Evolutionary conservation across 2,113 vertebrate genomes (phyloP).

Genomic region (Anseranas semipalmata): DNA sequence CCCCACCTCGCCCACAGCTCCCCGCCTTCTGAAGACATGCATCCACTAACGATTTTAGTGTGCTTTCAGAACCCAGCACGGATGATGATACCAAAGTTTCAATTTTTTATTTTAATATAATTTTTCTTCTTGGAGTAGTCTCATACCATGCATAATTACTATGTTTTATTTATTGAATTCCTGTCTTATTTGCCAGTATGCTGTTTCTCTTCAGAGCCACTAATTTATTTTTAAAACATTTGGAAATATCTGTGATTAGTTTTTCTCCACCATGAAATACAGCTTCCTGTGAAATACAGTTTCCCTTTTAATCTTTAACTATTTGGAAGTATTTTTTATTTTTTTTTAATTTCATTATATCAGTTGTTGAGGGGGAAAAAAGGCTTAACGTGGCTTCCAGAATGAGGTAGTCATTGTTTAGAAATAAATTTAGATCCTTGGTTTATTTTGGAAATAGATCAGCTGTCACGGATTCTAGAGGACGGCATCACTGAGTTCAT

Average conservation of each 20-base stretch:
- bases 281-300: background rate
- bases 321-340: background rate
- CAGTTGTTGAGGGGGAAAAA: background rate
- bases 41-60: background rate
- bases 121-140: background rate
- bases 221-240: background rate
- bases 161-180: background rate
- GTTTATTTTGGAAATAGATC: conserved; percentile 44
- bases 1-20: accelerated
- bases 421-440: conserved; percentile 41
- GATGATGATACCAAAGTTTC: background rate
- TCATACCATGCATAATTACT: background rate
- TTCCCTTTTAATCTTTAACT: background rate
- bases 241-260: background rate
- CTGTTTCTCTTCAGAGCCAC: background rate
- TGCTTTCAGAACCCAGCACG: background rate
- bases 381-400: background rate
- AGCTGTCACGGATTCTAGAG: conserved; percentile 13
- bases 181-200: background rate
- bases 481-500: background rate
- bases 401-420: conserved; percentile 55
- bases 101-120: background rate
- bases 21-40: background rate
- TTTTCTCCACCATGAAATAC: background rate
- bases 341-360: background rate